Percentiles rank a stretch among this genome's conserved stretches.
These are phyloP conservation scores for Lycocorax pyrrhopterus DNA, from an alignment of 2,113 vertebrate genomes.

Conservation along the genomic window DNA sequence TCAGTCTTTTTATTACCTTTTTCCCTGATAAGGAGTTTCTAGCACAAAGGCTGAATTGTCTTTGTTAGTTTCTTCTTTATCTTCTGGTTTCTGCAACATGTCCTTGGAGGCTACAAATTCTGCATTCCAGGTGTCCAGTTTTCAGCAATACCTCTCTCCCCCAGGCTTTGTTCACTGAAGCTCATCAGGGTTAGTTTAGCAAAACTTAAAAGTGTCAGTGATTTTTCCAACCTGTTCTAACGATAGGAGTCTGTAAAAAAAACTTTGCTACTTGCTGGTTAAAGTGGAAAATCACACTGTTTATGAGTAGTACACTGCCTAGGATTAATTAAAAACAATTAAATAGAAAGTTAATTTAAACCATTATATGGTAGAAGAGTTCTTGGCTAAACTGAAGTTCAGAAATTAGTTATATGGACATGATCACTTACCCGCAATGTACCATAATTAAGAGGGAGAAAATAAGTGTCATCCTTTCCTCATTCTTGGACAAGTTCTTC, in stretches of 20 bases:
- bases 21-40: background rate
- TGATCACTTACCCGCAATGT: background rate
- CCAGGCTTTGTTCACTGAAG: background rate
- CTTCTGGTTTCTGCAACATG: background rate
- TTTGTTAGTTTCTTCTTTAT: background rate
- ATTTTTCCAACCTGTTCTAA: background rate
- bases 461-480: background rate
- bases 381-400: constrained; percentile 74
- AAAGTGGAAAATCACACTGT: background rate
- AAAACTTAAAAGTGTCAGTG: background rate
- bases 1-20: background rate
- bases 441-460: background rate
- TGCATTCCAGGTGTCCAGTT: background rate
- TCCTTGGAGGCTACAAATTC: background rate
- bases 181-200: background rate
- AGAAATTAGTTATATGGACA: background rate
- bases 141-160: background rate
- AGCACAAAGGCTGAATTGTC: background rate
- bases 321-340: background rate
- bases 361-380: constrained; percentile 82
- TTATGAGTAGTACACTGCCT: background rate
- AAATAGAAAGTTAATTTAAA: background rate
- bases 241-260: background rate
- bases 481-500: background rate
- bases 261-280: background rate